Conservation (phyloP, 2,113 vertebrate species). For the Pyxicephalus adspersus region DNA sequence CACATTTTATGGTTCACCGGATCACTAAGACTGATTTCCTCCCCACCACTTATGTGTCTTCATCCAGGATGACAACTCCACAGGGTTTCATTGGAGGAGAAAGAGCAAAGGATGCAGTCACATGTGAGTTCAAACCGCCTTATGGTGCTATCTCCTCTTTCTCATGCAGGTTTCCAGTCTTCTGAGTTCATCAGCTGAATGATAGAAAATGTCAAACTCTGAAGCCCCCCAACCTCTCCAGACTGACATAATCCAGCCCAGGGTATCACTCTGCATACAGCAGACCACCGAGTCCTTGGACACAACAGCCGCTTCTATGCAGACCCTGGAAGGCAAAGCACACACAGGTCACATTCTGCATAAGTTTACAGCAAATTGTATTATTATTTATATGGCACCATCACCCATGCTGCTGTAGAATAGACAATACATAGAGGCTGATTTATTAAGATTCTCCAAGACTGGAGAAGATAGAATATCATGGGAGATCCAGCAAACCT, state of each 20-base stretch:
- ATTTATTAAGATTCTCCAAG: too few relatives aligned
- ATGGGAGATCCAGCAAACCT: too few relatives aligned
- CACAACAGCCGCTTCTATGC: slow-evolving; percentile 82
- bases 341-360: slow-evolving; percentile 29
- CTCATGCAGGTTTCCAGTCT: slow-evolving; percentile 82
- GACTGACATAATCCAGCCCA: slow-evolving; percentile 87
- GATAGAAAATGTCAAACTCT: slow-evolving; percentile 92
- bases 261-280: slow-evolving; percentile 79
- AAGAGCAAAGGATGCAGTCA: neutral
- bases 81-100: neutral
- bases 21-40: neutral
- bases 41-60: neutral
- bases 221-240: slow-evolving; percentile 90
- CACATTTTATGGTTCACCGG: neutral
- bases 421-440: too few relatives aligned
- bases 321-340: slow-evolving; percentile 69
- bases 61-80: neutral
- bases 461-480: too few relatives aligned
- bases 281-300: slow-evolving; percentile 90
- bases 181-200: slow-evolving; percentile 86
- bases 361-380: neutral
- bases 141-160: slow-evolving; percentile 82
- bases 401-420: too few relatives aligned
- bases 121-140: neutral
- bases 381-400: too few relatives aligned